Evolutionary conservation across 1,140 invertebrate genomes (phyloP), one percentile per base, ranked within the genome.

Genomic region (Octopus bimaculoides): DNA sequence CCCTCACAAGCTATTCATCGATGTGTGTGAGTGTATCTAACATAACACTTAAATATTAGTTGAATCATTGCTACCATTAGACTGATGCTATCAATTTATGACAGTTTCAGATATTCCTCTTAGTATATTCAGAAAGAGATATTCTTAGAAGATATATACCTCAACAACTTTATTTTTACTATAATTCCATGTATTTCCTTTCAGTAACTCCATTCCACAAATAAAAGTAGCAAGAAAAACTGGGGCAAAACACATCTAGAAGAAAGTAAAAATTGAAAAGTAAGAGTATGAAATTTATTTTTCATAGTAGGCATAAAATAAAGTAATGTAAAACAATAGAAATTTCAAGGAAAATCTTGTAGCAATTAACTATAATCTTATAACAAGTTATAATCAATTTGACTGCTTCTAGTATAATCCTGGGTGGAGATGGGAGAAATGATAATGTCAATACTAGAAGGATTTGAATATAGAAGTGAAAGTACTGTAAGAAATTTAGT

Each of bases 161-260:
- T 79, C 75, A 71, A 71, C 81, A 7, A 83, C 54, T 75, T 83
- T 80, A n/a, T 82, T 75, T 77, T 80, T 69, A 61, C 80, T 79
- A 17, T 80, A 73, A 56, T 53, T 52, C 9, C 61, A 20, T 53
- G 79, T 77, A n/a, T 80, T 92, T 5, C 93, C 92, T 86, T 95
- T 93, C 26, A 94, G 86, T 41, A 84, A 81, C 6, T 92, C 93
- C 78, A 95, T 89, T 52, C 90, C 54, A 10, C 87, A 87, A 4
- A 94, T 83, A 79, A 95, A 90, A 73, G 91, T 84, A 41, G 89
- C 89, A 73, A 95, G 89, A 84, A 96, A 94, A 73, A 88, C 84
- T 73, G 93, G 95, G 12, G 93, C 93, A 89, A 93, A 95, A 10
- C 92, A 41, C 5, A 91, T 55, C 81, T 82, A 66, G 9, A 74